A percentile compares a stretch with the other conserved stretches of the same genome.
Evolutionary conservation across 2,113 vertebrate species (phyloP).

Genomic region (Platycercus adscitus): DNA sequence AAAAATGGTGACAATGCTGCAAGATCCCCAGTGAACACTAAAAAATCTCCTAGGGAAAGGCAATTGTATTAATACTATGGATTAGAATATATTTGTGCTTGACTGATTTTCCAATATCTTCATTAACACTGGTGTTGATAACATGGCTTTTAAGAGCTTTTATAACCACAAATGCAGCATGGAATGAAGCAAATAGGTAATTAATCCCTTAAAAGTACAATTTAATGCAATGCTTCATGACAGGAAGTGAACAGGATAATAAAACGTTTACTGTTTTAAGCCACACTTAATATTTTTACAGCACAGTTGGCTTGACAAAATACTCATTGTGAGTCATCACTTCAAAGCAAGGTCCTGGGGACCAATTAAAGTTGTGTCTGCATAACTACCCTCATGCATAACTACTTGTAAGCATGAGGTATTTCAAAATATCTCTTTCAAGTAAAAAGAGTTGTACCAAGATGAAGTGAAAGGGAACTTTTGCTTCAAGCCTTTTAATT

Average conservation of each 20-base stretch:
- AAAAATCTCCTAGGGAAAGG: neutral
- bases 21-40: neutral
- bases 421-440: slow-evolving; percentile 48
- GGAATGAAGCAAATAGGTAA: slow-evolving; percentile 63
- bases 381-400: slow-evolving; percentile 29
- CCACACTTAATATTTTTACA: slow-evolving; percentile 78
- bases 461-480: neutral
- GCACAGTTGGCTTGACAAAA: slow-evolving; percentile 73
- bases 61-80: slow-evolving; percentile 17
- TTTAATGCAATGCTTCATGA: slow-evolving; percentile 76
- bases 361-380: slow-evolving; percentile 68
- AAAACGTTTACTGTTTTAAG: slow-evolving; percentile 77
- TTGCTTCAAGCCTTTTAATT: slow-evolving; percentile 5
- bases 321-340: slow-evolving; percentile 76
- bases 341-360: slow-evolving; percentile 74
- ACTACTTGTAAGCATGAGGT: neutral
- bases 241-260: slow-evolving; percentile 78
- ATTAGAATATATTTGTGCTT: slow-evolving; percentile 3
- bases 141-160: slow-evolving; percentile 59
- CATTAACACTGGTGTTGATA: slow-evolving; percentile 57
- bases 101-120: slow-evolving; percentile 38
- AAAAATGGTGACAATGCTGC: neutral
- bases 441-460: slow-evolving; percentile 4
- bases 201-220: slow-evolving; percentile 76
- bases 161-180: slow-evolving; percentile 63